Conservation (phyloP, 1,140 invertebrate species). For the Eciton burchellii region DNA sequence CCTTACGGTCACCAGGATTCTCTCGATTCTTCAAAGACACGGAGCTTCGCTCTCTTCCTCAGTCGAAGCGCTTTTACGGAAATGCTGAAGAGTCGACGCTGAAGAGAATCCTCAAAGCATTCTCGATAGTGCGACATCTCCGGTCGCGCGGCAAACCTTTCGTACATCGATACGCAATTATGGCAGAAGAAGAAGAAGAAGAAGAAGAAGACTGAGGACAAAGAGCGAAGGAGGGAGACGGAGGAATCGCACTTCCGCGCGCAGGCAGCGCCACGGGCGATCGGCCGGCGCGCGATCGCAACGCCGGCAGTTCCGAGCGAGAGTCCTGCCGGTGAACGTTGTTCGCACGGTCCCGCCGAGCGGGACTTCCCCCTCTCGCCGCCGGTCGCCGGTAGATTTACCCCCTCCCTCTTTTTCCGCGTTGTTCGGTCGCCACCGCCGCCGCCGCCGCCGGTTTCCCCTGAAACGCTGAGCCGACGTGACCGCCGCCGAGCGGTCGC, state of each 20-base stretch:
- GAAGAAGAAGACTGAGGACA: not conserved
- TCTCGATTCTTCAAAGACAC: too few species aligned
- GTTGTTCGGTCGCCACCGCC: too few species aligned
- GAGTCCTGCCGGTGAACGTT: slow-evolving; percentile 68
- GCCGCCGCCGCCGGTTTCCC: slow-evolving; percentile 30
- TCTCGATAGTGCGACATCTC: too few species aligned
- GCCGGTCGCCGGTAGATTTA: slow-evolving; percentile 23
- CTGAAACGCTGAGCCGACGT: slow-evolving; percentile 13
- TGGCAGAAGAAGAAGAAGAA: not conserved
- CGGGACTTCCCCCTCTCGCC: slow-evolving; percentile 43
- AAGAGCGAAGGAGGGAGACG: slow-evolving; percentile 31
- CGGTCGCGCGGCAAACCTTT: too few species aligned
- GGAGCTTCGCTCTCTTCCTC: too few species aligned
- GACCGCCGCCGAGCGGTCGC: not conserved
- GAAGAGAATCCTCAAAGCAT: too few species aligned
- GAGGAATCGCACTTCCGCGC: slow-evolving; percentile 48
- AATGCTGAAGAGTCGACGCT: too few species aligned
- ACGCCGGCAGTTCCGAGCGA: slow-evolving; percentile 70
- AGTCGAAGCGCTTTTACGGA: too few species aligned
- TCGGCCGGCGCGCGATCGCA: slow-evolving; percentile 18
- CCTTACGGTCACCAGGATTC: too few species aligned
- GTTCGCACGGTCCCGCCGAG: slow-evolving; percentile 18
- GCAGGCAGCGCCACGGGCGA: slow-evolving; percentile 62
- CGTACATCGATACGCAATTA: too few species aligned
- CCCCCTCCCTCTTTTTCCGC: slow-evolving; percentile 20